A percentile compares a stretch with the other conserved stretches of the same genome.
These are phyloP conservation scores for Tympanoctomys barrerae DNA, from an alignment of 2,797 vertebrate genomes.

Conservation along the genomic window DNA sequence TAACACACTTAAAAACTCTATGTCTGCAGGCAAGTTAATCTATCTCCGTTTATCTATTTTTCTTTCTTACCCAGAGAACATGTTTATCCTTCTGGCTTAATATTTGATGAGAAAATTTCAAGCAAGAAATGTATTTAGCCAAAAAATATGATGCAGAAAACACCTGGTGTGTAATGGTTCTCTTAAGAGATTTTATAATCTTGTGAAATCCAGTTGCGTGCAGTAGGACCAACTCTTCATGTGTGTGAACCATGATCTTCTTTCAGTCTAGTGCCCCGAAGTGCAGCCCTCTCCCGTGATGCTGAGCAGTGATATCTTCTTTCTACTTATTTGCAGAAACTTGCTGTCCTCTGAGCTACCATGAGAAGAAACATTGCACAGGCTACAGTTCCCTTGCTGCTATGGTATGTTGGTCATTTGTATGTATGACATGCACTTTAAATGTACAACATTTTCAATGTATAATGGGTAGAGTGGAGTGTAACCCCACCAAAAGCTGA, in stretches of 20 bases:
- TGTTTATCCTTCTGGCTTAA: background rate
- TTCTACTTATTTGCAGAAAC: background rate
- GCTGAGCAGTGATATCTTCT: background rate
- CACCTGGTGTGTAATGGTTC: too few relatives aligned
- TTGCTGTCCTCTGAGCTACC: background rate
- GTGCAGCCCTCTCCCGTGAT: background rate
- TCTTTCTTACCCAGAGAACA: background rate
- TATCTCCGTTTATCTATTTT: background rate
- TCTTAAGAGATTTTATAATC: background rate
- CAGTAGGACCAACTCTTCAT: background rate
- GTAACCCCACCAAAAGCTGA: background rate
- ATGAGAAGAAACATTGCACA: background rate
- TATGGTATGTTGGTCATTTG: background rate
- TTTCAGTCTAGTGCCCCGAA: background rate
- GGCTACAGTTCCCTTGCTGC: background rate
- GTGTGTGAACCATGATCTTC: background rate
- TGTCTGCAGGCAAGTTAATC: background rate
- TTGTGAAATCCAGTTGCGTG: background rate
- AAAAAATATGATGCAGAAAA: background rate
- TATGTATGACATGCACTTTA: background rate
- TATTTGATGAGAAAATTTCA: background rate
- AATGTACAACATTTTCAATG: background rate
- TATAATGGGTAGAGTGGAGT: background rate
- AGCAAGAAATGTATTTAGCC: background rate
- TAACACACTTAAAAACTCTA: background rate